These are phyloP conservation scores for Styela clava DNA, from an alignment of 23 tunicate species.

Conservation along the genomic window DNA sequence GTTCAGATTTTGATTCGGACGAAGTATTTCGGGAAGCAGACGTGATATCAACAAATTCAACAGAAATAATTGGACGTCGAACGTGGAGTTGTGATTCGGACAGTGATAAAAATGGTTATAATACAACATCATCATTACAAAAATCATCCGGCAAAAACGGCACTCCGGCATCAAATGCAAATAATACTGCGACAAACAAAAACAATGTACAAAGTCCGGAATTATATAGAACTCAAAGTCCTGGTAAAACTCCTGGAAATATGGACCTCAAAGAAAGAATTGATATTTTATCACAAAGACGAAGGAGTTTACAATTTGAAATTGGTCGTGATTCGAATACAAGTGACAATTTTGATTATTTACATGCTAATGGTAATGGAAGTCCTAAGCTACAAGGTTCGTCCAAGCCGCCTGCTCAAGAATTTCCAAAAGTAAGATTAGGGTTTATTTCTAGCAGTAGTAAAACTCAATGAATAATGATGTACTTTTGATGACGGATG, in stretches of 20 bases:
- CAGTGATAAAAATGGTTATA: neutral
- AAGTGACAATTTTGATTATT: neutral
- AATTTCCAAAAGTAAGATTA: neutral
- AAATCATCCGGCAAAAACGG: neutral
- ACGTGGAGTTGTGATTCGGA: neutral
- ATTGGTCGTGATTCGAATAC: neutral
- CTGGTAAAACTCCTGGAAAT: neutral
- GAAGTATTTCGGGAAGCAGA: neutral
- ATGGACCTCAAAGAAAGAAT: neutral
- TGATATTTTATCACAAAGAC: neutral
- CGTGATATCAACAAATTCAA: neutral
- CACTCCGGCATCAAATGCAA: neutral
- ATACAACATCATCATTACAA: neutral
- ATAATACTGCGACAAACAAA: neutral
- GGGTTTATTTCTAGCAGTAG: too few species aligned
- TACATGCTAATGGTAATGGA: neutral
- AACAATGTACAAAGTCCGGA: neutral
- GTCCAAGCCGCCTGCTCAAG: neutral
- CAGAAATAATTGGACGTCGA: neutral
- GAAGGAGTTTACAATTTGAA: neutral
- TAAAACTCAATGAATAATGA: too few species aligned
- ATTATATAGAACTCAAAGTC: neutral
- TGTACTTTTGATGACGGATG: too few species aligned
- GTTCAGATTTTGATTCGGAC: neutral
- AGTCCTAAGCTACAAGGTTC: neutral